These are phyloP conservation scores for Zelleria hepariella DNA, from an alignment of 2,888 invertebrate species.

Conservation along the genomic window DNA sequence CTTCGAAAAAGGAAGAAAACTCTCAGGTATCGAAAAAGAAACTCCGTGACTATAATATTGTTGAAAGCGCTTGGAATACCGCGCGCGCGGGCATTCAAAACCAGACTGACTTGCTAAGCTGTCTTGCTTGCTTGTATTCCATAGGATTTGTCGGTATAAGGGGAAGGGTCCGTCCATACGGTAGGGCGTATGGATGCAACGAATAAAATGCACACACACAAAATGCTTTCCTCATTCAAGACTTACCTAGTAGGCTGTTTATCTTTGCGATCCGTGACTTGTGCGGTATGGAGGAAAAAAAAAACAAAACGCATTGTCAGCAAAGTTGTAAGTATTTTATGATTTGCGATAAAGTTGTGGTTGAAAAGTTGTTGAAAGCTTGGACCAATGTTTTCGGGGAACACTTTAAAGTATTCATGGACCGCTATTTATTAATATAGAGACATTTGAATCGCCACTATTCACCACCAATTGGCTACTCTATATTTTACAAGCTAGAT, in stretches of 20 bases:
- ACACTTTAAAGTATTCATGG: too few species aligned
- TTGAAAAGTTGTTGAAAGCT: too few species aligned
- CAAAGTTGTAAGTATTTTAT: too few species aligned
- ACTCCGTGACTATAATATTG: constrained; percentile 13
- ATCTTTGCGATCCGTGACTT: not conserved
- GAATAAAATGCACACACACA: constrained; percentile 10
- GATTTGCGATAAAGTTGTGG: too few species aligned
- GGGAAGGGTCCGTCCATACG: constrained; percentile 65
- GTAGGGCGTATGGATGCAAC: constrained; percentile 66
- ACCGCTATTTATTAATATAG: too few species aligned
- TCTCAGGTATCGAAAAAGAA: constrained; percentile 38
- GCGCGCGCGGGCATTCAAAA: constrained; percentile 63
- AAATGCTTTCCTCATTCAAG: not conserved
- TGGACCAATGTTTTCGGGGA: too few species aligned
- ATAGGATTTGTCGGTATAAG: constrained; percentile 61
- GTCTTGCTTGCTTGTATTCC: constrained; percentile 57
- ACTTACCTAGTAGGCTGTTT: not conserved
- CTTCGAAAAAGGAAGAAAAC: not conserved
- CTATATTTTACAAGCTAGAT: too few species aligned
- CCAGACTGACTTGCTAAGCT: constrained; percentile 58
- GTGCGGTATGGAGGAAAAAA: not conserved
- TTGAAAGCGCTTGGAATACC: constrained; percentile 28
- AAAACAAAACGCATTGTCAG: not conserved
- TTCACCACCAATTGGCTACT: too few species aligned
- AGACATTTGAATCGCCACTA: too few species aligned